Evolutionary conservation across 2,888 invertebrate genomes (phyloP).

Genomic region (Tuta absoluta): DNA sequence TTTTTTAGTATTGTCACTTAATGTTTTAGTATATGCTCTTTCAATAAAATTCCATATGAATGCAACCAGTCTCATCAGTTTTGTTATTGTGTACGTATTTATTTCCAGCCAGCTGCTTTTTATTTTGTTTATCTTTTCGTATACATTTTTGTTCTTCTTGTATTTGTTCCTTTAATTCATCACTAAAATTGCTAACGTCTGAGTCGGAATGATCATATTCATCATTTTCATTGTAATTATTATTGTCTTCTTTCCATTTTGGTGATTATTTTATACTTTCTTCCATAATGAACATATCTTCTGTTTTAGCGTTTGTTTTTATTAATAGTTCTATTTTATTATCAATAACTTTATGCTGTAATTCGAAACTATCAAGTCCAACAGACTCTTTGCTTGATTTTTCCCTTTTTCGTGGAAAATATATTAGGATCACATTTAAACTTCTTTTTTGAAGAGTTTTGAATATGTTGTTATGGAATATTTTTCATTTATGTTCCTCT

Average conservation of each 20-base stretch:
- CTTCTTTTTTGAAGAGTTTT: neutral
- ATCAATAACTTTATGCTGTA: neutral
- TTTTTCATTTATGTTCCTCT: neutral
- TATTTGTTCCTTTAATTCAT: neutral
- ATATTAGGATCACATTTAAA: neutral
- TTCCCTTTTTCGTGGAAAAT: neutral
- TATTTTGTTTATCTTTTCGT: neutral
- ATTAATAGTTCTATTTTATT: neutral
- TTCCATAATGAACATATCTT: neutral
- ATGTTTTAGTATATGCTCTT: neutral
- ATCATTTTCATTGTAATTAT: neutral
- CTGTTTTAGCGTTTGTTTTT: neutral
- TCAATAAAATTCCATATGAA: neutral
- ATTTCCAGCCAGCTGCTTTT: neutral
- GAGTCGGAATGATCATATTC: neutral
- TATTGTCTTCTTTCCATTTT: neutral
- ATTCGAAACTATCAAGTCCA: neutral
- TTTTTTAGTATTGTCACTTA: neutral
- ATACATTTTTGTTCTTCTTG: neutral
- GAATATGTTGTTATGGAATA: neutral
- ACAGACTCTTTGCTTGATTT: neutral
- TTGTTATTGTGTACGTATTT: neutral
- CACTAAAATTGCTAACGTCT: constrained; percentile 12
- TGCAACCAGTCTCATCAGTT: neutral
- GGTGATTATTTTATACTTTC: neutral